Evolutionary conservation across 2,888 invertebrate genomes (phyloP).

Genomic region (Smittia aterrima): DNA sequence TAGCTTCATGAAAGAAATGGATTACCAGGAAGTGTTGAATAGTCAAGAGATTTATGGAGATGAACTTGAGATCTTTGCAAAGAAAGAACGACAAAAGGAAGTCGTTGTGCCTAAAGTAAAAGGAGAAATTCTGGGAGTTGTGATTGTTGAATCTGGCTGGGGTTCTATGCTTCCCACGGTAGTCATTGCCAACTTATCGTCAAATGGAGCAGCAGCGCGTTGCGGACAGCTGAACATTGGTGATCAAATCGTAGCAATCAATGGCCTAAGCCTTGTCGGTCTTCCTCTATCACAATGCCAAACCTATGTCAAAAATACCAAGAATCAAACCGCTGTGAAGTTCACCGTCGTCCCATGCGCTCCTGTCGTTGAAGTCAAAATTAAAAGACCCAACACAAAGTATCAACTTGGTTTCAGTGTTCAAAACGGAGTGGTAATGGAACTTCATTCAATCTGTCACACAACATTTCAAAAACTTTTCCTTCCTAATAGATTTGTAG

Average conservation of each 20-base stretch:
- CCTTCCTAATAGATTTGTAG: slow-evolving; percentile 79
- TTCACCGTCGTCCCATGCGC: slow-evolving; percentile 99
- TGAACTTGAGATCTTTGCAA: slow-evolving; percentile 97
- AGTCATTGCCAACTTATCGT: slow-evolving; percentile 96
- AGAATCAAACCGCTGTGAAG: slow-evolving; percentile 97
- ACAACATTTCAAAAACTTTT: background rate
- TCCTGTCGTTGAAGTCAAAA: slow-evolving; percentile 98
- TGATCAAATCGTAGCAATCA: slow-evolving; percentile 98
- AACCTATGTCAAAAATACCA: slow-evolving; percentile 97
- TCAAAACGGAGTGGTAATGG: slow-evolving; percentile 94
- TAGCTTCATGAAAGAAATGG: slow-evolving; percentile 98
- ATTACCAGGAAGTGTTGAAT: slow-evolving; percentile 98
- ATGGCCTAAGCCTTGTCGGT: slow-evolving; percentile 97
- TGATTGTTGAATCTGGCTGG: slow-evolving; percentile 99
- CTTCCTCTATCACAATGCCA: slow-evolving; percentile 97
- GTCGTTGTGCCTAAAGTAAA: slow-evolving; percentile 98
- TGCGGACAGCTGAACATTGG: slow-evolving; percentile 99
- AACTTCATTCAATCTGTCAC: background rate
- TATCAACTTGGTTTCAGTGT: slow-evolving; percentile 99
- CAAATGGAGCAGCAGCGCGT: slow-evolving; percentile 94
- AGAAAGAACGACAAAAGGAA: slow-evolving; percentile 96
- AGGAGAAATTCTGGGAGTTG: slow-evolving; percentile 96
- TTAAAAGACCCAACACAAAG: slow-evolving; percentile 98
- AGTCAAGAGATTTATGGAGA: slow-evolving; percentile 99
- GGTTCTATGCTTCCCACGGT: slow-evolving; percentile 99